Evolutionary conservation across 1,140 invertebrate species (phyloP), one percentile per base, ranked within the genome.

Genomic region (Drosophila kanapiae): DNA sequence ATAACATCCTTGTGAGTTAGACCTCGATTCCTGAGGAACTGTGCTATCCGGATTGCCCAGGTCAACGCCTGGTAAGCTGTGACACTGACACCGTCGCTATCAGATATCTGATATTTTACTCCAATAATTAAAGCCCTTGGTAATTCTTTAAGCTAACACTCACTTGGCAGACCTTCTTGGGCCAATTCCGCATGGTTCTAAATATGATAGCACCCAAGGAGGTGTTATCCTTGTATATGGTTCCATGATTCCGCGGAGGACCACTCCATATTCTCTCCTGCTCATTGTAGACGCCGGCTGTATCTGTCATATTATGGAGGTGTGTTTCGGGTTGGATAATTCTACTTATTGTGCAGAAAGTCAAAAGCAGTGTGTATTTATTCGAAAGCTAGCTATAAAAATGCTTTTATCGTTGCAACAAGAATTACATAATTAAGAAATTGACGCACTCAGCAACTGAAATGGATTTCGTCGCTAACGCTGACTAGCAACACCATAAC

Each of bases 111-210:
- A 10, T 10, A 38, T 49, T 14, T 18, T 11, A 6, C 2, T 45
- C 10, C 4, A 43, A 45, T 16, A 16, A 43, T 8, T n/a, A n/a
- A 40, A 8, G 14, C 14, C 38, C 2, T 10, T 16, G 16, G 8
- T 9, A 7, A 7, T 6, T 45, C 43, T 6, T 13, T 18, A 2
- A 11, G 11, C 8, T 4, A 23, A 51, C 18, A 18, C 49, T 14
- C 4, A 54, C 53, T 54, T 54, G 53, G 18, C 53, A 54, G 10
- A 54, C 53, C 23, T 38, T 54, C 18, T 54, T 14, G 13, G 53
- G 53, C 13, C 16, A 54, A 27, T 54, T 54, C 2, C 53, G 18
- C 53, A 54, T 54, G 1, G 13, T 54, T 13, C n/a, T 23, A 35
- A 38, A 54, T 9, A 54, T 38, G 2, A 54, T 14, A 3, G 18